Evolutionary conservation across 1,140 invertebrate species (phyloP), one percentile per base, ranked within the genome.

Genomic region (Leptinotarsa lineolata): DNA sequence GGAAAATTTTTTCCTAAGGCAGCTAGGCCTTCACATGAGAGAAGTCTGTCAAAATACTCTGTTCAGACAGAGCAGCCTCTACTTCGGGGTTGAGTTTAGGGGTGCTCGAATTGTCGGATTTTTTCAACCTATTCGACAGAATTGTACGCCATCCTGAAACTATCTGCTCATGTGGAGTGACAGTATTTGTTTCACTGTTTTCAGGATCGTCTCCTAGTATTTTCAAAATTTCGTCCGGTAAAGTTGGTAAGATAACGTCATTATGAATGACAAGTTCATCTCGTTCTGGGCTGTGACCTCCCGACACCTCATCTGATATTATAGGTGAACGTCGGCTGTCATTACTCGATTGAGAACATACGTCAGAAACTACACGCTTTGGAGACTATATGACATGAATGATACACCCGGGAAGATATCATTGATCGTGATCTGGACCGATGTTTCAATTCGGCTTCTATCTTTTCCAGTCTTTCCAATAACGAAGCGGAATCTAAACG

Each of bases 161-260:
- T 18, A 48, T 18, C 22, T 44, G n/a, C 11, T 58, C 3, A 4
- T 69, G 68, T 21, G 11, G 11, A 24, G 13, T 46, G 21, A 59
- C 3, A 30, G 6, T 30, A 30, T 30, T 30, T 30, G 24, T 30
- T 30, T 1, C 1, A 24, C 24, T 58, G 16, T 69, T 22, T 45
- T 48, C 39, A 15, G 44, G 68, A 69, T 54, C 68, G 18, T 69
- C 45, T 22, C 46, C 46, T 11, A 69, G 21, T 11, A 58, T 54
- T 54, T 69, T n/a, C 8, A 69, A 22, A 5, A 69, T 69, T 48
- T 69, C 68, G n/a, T 69, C 48, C 48, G 30, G 24, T 58, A 69
- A 46, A 4, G 21, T 54, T 8, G 12, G 22, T 4, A 24, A 24
- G 22, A 30, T 30, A 30, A 30, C 68, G 22, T 69, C 68, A 69